A percentile compares a stretch with the other conserved stretches of the same genome.
These are phyloP conservation scores for Dyspetes luteomarginatus DNA, from an alignment of 2,888 invertebrate genomes.

Conservation along the genomic window DNA sequence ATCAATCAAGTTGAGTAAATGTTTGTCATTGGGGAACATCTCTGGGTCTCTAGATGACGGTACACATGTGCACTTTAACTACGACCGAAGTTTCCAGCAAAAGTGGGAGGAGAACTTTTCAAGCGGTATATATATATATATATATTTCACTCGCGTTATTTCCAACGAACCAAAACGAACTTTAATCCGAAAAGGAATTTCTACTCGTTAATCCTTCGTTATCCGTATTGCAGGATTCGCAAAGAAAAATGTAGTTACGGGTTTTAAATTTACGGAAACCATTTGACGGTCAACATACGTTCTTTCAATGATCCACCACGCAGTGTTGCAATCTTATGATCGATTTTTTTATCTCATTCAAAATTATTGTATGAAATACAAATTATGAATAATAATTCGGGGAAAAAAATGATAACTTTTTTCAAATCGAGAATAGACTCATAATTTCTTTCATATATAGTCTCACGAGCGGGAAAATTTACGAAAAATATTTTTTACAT, in stretches of 20 bases:
- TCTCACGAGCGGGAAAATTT: no score
- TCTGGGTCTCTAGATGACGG: constrained; percentile 6
- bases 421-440: no score
- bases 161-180: background rate
- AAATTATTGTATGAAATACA: no score
- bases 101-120: background rate
- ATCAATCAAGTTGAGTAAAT: constrained; percentile 74
- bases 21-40: constrained; percentile 58
- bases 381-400: no score
- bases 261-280: background rate
- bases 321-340: background rate
- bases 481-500: no score
- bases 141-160: background rate
- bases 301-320: background rate
- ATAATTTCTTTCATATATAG: no score
- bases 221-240: background rate
- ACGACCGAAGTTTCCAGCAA: constrained; percentile 1
- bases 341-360: background rate
- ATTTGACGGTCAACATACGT: background rate
- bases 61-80: constrained; percentile 1
- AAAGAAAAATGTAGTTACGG: background rate
- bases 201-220: background rate
- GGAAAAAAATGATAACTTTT: no score
- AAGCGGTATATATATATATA: background rate
- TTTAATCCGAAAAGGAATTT: background rate